Base-by-base conservation (phyloP, 2,113 vertebrate genomes). In the Tachysurus fulvidraco region DNA sequence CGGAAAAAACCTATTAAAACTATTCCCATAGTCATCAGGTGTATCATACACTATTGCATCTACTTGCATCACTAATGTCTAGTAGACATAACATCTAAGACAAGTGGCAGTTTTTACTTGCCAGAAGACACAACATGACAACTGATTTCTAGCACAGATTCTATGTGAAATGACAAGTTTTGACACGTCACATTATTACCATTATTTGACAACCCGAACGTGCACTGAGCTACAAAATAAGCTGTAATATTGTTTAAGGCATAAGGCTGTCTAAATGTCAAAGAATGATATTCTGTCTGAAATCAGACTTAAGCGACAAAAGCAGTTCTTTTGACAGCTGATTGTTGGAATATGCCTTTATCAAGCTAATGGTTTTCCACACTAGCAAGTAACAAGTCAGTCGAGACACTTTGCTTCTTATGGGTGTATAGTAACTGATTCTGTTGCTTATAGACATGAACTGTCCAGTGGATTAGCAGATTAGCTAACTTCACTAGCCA, bases 181-280 rank as follows among this genome's bases (percentile, higher is more conserved):
- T 52, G 74, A 77, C 74, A 17, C 28, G 23, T 54, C 74, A 77
- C 46, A 77, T 54, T 76, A 76, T 76, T 76, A n/a, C 74, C 74
- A 28, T 54, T 44, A 41, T 44, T 73, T 73, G 36, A 77, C 46
- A n/a, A 54, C 25, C 13, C 50, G 9, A 28, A 54, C 28, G 25
- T 28, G 25, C 74, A 77, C 25, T 3, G 25, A 54, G 74, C 46
- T 28, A 16, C 17, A 28, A 74, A 50, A 21, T 28, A 25, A 28
- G 46, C 46, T 28, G 25, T 54, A 25, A 77, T 77, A 54, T 54
- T 28, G 44, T 14, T 77, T 12, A 77, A 17, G 21, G n/a, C 5
- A 77, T 28, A 77, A 52, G 16, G n/a, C 23, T 21, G 23, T 52
- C 73, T 23, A 46, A 50, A 74, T 46, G 21, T 74, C 71, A 74